phyloP scores from a whole-genome alignment of 2,888 invertebrate species.

The Anaspis maculata region DNA sequence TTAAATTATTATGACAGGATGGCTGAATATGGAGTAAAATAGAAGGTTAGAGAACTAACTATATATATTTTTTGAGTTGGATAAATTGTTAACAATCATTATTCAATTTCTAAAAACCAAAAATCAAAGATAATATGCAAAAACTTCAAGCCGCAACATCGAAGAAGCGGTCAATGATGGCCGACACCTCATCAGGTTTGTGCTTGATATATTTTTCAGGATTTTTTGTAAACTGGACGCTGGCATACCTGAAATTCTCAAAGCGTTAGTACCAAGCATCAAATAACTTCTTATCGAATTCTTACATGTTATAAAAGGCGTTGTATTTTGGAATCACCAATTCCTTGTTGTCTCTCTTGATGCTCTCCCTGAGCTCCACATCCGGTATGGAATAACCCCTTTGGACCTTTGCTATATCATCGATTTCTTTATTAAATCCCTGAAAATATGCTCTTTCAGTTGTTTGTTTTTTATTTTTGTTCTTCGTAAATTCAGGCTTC shows the following conservation, averaged over 20 bases:
- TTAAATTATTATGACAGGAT: too few species aligned
- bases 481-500: too few species aligned
- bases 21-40: too few species aligned
- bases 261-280: constrained; percentile 11
- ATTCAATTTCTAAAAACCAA: neutral
- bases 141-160: constrained; percentile 68
- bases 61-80: too few species aligned
- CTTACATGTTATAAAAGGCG: constrained; percentile 65
- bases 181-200: constrained; percentile 74
- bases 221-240: constrained; percentile 83
- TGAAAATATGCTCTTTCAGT: too few species aligned
- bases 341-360: constrained; percentile 85
- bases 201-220: constrained; percentile 90
- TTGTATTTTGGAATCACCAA: constrained; percentile 80
- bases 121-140: too few species aligned
- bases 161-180: constrained; percentile 82
- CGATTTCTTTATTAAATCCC: constrained; percentile 95
- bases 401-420: constrained; percentile 78
- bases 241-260: constrained; percentile 58
- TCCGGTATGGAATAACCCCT: constrained; percentile 91
- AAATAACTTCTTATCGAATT: constrained; percentile 8
- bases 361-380: constrained; percentile 74
- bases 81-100: neutral
- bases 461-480: too few species aligned
- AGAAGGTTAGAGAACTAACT: too few species aligned